Percentiles rank a stretch among this genome's conserved stretches.
Conservation (phyloP, 2,113 vertebrate genomes). For the Riparia riparia region DNA sequence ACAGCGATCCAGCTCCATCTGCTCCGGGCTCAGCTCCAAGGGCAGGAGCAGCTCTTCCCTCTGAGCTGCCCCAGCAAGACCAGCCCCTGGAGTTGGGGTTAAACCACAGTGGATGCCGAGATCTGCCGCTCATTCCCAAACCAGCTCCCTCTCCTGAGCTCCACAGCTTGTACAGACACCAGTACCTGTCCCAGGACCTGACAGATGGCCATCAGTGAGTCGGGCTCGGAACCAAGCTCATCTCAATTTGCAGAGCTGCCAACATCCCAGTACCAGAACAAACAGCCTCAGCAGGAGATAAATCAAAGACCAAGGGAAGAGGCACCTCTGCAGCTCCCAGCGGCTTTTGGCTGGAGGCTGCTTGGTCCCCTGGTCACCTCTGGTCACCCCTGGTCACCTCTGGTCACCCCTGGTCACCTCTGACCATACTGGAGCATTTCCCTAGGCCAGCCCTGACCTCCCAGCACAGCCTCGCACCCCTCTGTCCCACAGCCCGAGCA, state of each 20-base stretch:
- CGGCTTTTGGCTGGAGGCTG: background rate
- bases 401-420: background rate
- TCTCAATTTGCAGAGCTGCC: constrained; percentile 63
- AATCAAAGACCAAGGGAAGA: background rate
- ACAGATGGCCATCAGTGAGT: constrained; percentile 48
- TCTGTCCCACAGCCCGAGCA: background rate
- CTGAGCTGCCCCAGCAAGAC: background rate
- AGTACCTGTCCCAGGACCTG: constrained; percentile 58
- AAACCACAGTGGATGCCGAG: fast-evolving
- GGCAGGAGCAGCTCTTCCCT: background rate
- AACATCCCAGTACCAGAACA: constrained; percentile 56
- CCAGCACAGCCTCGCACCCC: fast-evolving
- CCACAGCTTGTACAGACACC: constrained; percentile 47
- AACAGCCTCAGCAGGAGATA: constrained; percentile 61
- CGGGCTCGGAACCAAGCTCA: constrained; percentile 61
- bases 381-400: background rate
- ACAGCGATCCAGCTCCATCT: background rate
- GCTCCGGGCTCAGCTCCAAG: background rate
- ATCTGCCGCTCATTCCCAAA: background rate
- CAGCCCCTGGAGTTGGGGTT: fast-evolving
- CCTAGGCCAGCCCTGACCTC: background rate
- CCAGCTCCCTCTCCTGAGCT: background rate
- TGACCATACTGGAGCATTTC: background rate
- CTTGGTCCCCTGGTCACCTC: background rate
- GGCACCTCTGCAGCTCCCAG: background rate